Evolutionary conservation across 1,140 invertebrate species (phyloP).

Genomic region (Scaptomyza hsui): DNA sequence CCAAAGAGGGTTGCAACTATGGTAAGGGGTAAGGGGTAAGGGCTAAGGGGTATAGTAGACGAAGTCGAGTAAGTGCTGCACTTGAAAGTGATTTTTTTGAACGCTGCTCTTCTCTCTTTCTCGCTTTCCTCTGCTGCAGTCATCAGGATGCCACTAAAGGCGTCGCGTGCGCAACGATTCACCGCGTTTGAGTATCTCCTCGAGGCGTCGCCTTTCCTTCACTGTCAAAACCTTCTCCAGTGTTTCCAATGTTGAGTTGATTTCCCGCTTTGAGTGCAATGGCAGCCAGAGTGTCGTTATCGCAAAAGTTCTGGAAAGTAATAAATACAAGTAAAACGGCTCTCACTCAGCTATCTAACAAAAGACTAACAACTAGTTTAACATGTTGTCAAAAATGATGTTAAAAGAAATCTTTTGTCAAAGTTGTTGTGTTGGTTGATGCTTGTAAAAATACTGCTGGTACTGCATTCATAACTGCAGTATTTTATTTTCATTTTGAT

Average conservation of each 20-base stretch:
- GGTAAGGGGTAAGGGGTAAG: not conserved
- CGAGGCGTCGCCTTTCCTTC: slow-evolving; percentile 79
- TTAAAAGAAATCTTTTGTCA: not conserved
- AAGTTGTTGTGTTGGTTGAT: not conserved
- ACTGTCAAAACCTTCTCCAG: slow-evolving; percentile 75
- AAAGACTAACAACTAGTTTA: not conserved
- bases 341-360: not conserved
- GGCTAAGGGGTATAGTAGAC: not conserved
- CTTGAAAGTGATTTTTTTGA: slow-evolving; percentile 26
- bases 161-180: slow-evolving; percentile 60
- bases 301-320: slow-evolving; percentile 65
- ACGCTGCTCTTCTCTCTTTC: not conserved
- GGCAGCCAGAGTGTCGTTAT: slow-evolving; percentile 80
- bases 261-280: slow-evolving; percentile 78
- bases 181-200: slow-evolving; percentile 77
- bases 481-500: no score
- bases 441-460: no score
- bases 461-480: no score
- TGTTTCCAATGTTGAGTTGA: slow-evolving; percentile 78
- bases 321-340: not conserved
- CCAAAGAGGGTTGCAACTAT: slow-evolving; percentile 23
- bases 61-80: slow-evolving; percentile 24
- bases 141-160: slow-evolving; percentile 34
- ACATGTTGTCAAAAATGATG: not conserved
- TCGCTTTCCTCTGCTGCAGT: not conserved